These are phyloP conservation scores for Hestina assimilis DNA, from an alignment of 1,140 invertebrate genomes.

Conservation along the genomic window DNA sequence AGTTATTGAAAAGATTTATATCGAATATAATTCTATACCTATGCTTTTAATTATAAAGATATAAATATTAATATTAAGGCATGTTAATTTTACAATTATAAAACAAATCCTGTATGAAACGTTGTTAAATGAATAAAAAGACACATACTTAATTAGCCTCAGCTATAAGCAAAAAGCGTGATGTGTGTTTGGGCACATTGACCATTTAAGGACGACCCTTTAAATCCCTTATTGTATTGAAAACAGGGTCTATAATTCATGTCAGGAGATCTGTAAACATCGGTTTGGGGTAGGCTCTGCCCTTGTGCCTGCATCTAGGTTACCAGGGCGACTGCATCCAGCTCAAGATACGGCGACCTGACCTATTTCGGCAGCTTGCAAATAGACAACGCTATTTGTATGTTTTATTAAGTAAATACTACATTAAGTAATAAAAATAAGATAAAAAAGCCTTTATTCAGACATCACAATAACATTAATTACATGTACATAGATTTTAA, in stretches of 20 bases:
- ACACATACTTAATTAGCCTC: too few relatives aligned
- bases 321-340: slow-evolving; percentile 55
- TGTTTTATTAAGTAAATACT: slow-evolving; percentile 22
- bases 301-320: slow-evolving; percentile 53
- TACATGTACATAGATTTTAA: too few relatives aligned
- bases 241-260: neutral
- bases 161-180: neutral
- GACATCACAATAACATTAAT: too few relatives aligned
- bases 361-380: slow-evolving; percentile 53
- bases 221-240: neutral
- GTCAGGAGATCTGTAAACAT: slow-evolving; percentile 10
- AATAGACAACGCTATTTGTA: slow-evolving; percentile 28
- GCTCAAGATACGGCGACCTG: slow-evolving; percentile 46
- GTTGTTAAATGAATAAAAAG: too few relatives aligned
- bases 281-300: slow-evolving; percentile 29
- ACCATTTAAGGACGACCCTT: neutral
- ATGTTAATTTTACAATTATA: neutral
- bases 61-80: neutral
- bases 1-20: neutral
- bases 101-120: too few relatives aligned
- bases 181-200: neutral
- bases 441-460: neutral
- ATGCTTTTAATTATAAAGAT: neutral
- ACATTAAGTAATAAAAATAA: neutral
- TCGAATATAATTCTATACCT: neutral